These are phyloP conservation scores for Ooceraea biroi DNA, from an alignment of 1,140 invertebrate genomes.

Conservation along the genomic window DNA sequence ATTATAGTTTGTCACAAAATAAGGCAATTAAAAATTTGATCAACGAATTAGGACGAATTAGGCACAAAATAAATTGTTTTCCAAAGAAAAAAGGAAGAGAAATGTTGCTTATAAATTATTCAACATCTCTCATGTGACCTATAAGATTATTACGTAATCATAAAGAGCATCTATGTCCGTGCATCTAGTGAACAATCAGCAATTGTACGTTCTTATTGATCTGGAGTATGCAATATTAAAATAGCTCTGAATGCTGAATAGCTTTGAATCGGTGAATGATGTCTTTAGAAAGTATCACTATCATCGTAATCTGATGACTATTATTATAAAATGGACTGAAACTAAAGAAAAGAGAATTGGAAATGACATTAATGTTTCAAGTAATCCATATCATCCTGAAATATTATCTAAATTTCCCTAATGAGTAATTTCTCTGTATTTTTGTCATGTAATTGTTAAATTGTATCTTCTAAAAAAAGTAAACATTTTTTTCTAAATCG, in stretches of 20 bases:
- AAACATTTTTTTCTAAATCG: not conserved
- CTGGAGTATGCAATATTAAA: conserved; percentile 29
- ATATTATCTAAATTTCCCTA: too few species aligned
- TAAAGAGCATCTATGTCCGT: not conserved
- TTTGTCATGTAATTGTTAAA: too few species aligned
- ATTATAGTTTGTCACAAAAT: too few species aligned
- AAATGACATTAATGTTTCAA: not conserved
- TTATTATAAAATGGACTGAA: not conserved
- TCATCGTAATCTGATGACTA: not conserved
- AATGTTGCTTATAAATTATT: not conserved
- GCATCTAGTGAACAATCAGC: not conserved
- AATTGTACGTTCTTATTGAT: conserved; percentile 49
- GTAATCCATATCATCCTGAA: too few species aligned
- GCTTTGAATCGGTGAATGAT: not conserved
- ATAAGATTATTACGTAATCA: not conserved
- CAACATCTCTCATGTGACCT: not conserved
- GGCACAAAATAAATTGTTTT: not conserved
- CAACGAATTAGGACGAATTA: too few species aligned
- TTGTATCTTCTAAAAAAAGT: not conserved
- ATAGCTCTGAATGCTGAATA: not conserved
- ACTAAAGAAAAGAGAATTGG: not conserved
- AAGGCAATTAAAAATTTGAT: too few species aligned
- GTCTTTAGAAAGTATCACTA: not conserved
- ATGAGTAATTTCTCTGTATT: too few species aligned
- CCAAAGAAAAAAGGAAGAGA: not conserved